phyloP scores from a whole-genome alignment of 1,140 invertebrate genomes.

The Lerema accius region DNA sequence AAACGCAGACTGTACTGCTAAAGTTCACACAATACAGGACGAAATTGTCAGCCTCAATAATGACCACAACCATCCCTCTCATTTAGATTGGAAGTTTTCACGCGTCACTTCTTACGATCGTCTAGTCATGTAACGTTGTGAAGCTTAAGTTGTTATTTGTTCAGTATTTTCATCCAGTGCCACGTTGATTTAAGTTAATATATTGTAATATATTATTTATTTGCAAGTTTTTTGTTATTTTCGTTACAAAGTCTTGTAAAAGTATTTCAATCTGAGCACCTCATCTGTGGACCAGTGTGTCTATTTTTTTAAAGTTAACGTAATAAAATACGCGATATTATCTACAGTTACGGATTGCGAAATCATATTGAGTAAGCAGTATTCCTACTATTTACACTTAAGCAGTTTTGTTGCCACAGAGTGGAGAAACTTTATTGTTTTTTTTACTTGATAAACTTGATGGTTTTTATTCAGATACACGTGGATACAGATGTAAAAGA shows the following conservation, averaged over 20 bases:
- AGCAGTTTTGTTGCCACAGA: too few species aligned
- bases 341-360: too few species aligned
- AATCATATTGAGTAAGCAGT: too few species aligned
- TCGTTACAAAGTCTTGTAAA: not conserved
- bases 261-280: not conserved
- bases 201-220: too few species aligned
- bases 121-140: slow-evolving; percentile 34
- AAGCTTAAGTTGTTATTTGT: not conserved
- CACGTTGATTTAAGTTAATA: slow-evolving; percentile 6
- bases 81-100: slow-evolving; percentile 35
- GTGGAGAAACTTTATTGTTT: too few species aligned
- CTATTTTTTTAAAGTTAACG: too few species aligned
- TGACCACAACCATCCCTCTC: slow-evolving; percentile 56
- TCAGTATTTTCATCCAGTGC: not conserved
- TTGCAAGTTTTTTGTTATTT: not conserved
- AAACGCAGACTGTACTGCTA: slow-evolving; percentile 65
- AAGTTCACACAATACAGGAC: slow-evolving; percentile 64
- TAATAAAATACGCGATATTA: too few species aligned
- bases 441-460: too few species aligned
- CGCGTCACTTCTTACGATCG: slow-evolving; percentile 9
- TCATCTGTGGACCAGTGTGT: too few species aligned
- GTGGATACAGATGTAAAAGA: too few species aligned
- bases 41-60: slow-evolving; percentile 62
- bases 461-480: too few species aligned
- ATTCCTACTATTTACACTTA: too few species aligned